Percentiles rank a stretch among this genome's conserved stretches.
phyloP scores from a whole-genome alignment of 2,797 vertebrate species.

The Lateolabrax maculatus region DNA sequence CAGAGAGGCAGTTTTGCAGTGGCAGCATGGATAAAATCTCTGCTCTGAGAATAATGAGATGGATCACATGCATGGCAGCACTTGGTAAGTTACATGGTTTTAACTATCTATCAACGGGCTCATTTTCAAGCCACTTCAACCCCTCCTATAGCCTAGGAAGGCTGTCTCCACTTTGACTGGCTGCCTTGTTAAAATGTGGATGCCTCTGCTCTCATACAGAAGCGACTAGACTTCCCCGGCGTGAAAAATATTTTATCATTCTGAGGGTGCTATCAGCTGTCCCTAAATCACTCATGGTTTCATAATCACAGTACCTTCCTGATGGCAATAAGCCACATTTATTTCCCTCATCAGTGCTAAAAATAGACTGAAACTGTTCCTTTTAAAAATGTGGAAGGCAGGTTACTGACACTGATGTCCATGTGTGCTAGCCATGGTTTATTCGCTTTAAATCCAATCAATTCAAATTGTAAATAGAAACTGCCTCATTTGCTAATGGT shows the following conservation, averaged over 20 bases:
- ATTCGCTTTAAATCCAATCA: slow-evolving; percentile 65
- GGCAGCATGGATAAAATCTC: slow-evolving; percentile 74
- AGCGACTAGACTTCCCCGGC: slow-evolving; percentile 6
- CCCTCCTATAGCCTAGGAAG: slow-evolving; percentile 28
- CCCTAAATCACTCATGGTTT: slow-evolving; percentile 59
- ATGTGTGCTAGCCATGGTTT: slow-evolving; percentile 31
- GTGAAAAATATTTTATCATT: slow-evolving; percentile 63
- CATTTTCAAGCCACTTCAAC: slow-evolving; percentile 71
- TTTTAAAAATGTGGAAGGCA: slow-evolving; percentile 33
- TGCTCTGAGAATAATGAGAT: slow-evolving; percentile 74
- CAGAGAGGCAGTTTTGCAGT: slow-evolving; percentile 57
- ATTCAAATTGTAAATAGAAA: slow-evolving; percentile 58
- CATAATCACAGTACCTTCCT: slow-evolving; percentile 56
- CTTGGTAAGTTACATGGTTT: slow-evolving; percentile 71
- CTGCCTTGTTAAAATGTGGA: slow-evolving; percentile 58
- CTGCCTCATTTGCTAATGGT: slow-evolving; percentile 64
- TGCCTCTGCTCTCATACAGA: slow-evolving; percentile 30
- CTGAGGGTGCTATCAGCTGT: slow-evolving; percentile 48
- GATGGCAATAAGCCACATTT: slow-evolving; percentile 62
- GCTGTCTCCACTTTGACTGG: slow-evolving; percentile 52
- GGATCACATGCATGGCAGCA: slow-evolving; percentile 75
- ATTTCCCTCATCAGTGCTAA: slow-evolving; percentile 63
- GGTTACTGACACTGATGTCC: slow-evolving; percentile 48
- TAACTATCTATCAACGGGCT: slow-evolving; percentile 71
- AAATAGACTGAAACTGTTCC: slow-evolving; percentile 53